Conservation (phyloP, 1,140 invertebrate species). For the Archivesica marissinica region DNA sequence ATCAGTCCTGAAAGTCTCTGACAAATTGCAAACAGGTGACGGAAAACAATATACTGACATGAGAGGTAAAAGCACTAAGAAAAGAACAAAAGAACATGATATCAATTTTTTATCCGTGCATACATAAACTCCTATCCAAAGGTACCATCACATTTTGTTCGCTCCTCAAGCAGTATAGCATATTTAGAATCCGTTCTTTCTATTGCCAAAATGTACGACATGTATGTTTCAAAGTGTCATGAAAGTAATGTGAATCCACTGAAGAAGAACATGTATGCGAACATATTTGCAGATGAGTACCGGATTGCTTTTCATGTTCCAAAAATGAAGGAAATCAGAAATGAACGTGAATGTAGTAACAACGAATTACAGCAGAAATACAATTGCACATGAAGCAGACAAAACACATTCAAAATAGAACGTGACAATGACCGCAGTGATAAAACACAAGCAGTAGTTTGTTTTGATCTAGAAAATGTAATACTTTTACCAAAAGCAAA, state of each 20-base stretch:
- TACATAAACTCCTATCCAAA: constrained; percentile 20
- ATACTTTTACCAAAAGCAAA: too few species aligned
- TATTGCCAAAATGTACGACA: neutral
- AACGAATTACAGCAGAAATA: too few species aligned
- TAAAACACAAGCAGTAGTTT: too few species aligned
- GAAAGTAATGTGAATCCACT: constrained; percentile 20
- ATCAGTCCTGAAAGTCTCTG: neutral
- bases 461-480: too few species aligned
- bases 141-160: neutral
- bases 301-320: constrained; percentile 62
- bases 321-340: constrained; percentile 51
- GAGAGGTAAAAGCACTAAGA: neutral
- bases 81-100: neutral
- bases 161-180: neutral
- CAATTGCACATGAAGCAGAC: too few species aligned
- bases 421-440: too few species aligned
- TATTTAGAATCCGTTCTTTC: neutral
- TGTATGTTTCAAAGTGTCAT: constrained; percentile 25
- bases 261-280: constrained; percentile 51
- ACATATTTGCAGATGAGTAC: constrained; percentile 58
- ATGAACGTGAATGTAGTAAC: too few species aligned
- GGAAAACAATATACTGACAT: neutral
- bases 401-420: too few species aligned
- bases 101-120: neutral
- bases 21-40: neutral